Base-by-base conservation (phyloP, 1,140 invertebrate species). In the Argopecten irradians region DNA sequence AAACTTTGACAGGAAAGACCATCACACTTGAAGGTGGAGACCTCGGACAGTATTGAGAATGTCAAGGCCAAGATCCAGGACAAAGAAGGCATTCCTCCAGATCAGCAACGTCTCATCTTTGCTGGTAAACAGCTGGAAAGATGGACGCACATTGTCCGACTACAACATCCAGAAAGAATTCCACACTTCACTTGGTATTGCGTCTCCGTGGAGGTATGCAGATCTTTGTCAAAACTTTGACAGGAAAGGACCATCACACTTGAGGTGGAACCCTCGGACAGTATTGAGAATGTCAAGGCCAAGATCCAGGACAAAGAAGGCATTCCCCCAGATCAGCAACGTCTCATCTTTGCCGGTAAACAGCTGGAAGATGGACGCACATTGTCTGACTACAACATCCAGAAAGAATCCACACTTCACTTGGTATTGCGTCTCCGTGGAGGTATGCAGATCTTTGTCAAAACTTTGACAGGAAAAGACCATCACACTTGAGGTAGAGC, bases 331-430 rank as follows among this genome's bases (percentile, higher is more conserved):
- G 98, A 98, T 96, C 98, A 98, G 95, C 97, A 97, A 92, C 95
- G 97, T 93, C 96, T 98, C 94, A 98, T 98, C 95, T 98, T 99
- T 93, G 97, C 96, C 92, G 96, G 97, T 32, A 97, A 97, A 93
- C 97, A 97, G 92, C 92, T 97, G 36, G 96, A 97, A 95, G 96
- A 97, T 95, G 98, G 98, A 11, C 96, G 98, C 82, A 98, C 98
- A 9, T 95, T 99, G 1, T 97, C 97, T 0, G 98, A 99, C 94
- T 98, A 98, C 95, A 98, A 98, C 94, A 98, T 99, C 93, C 98
- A 99, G 95, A 98, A 98, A 91, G 96, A 99, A 82, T 98, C 98
- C 33, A 99, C 98, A 0, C 96, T 99, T 84, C 98, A 99, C 84
- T 71, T 94, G 87, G 92, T 94, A 14, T 86, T 94, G 28, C 84